These are phyloP conservation scores for Pediacus dermestoides DNA, from an alignment of 2,888 invertebrate genomes.

Conservation along the genomic window DNA sequence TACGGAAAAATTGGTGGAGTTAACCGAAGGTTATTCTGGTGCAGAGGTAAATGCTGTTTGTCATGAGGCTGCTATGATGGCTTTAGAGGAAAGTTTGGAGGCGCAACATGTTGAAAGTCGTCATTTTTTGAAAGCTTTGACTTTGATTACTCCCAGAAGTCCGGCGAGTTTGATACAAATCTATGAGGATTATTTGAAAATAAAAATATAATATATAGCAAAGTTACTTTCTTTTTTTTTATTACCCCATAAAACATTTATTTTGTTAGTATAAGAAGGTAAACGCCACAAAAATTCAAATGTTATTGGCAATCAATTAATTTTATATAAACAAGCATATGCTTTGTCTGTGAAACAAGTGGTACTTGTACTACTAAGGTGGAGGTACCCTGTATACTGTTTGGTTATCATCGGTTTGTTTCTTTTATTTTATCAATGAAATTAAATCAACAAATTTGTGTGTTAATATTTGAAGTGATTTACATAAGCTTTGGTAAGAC, in stretches of 20 bases:
- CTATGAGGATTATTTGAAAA: slow-evolving; percentile 63
- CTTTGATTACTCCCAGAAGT: slow-evolving; percentile 72
- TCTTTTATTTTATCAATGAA: too few relatives aligned
- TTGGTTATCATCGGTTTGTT: too few relatives aligned
- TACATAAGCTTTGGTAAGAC: too few relatives aligned
- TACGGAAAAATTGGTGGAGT: slow-evolving; percentile 62
- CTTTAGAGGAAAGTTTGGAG: slow-evolving; percentile 72
- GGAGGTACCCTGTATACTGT: too few relatives aligned
- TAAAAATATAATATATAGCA: slow-evolving; percentile 23
- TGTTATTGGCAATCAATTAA: too few relatives aligned
- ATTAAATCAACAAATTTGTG: too few relatives aligned
- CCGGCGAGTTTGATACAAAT: slow-evolving; percentile 65
- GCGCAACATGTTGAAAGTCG: slow-evolving; percentile 58
- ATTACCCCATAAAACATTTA: too few relatives aligned
- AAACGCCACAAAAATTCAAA: too few relatives aligned
- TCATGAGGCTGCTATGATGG: slow-evolving; percentile 85
- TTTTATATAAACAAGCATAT: too few relatives aligned
- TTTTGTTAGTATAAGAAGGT: neutral
- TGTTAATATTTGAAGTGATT: too few relatives aligned
- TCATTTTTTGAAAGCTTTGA: slow-evolving; percentile 73
- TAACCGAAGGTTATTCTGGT: slow-evolving; percentile 83
- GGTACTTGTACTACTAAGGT: too few relatives aligned
- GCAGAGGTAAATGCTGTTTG: slow-evolving; percentile 91
- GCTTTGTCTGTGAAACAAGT: too few relatives aligned
- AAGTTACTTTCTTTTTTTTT: slow-evolving; percentile 5